These are phyloP conservation scores for Phaonia tiefii DNA, from an alignment of 2,888 invertebrate genomes.

Conservation along the genomic window DNA sequence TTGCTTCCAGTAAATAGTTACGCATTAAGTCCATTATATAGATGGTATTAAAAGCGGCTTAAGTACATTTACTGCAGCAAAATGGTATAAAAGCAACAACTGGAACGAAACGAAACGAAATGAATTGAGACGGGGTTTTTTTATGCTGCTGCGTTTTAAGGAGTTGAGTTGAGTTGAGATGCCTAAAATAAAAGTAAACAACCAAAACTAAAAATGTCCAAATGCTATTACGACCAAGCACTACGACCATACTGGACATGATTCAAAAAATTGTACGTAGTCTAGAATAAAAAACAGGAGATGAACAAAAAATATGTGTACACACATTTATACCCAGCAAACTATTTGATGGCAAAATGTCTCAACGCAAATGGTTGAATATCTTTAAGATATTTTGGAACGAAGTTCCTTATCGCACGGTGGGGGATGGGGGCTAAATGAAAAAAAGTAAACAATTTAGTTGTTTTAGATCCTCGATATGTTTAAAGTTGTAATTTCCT, in stretches of 20 bases:
- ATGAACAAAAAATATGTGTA: background rate
- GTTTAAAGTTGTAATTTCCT: no score
- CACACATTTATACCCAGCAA: background rate
- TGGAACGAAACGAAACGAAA: constrained; percentile 3
- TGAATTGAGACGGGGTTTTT: background rate
- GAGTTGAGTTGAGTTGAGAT: constrained; percentile 6
- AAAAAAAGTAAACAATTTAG: no score
- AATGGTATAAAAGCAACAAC: background rate
- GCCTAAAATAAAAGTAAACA: background rate
- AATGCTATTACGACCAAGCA: background rate
- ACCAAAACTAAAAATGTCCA: background rate
- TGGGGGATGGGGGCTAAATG: no score
- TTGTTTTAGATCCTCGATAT: no score
- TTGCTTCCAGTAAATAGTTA: constrained; percentile 50
- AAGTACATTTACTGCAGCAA: constrained; percentile 33
- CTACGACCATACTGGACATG: no score
- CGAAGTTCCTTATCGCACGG: no score
- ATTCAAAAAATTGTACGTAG: background rate
- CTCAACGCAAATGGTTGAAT: no score
- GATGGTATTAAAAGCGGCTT: constrained; percentile 54
- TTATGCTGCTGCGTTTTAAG: background rate
- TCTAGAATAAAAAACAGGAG: background rate
- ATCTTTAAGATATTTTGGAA: no score
- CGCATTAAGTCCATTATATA: constrained; percentile 55
- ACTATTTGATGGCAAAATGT: background rate